A percentile compares a stretch with the other conserved stretches of the same genome.
These are phyloP conservation scores for Amazonetta brasiliensis DNA, from an alignment of 2,797 vertebrate species.

Conservation along the genomic window DNA sequence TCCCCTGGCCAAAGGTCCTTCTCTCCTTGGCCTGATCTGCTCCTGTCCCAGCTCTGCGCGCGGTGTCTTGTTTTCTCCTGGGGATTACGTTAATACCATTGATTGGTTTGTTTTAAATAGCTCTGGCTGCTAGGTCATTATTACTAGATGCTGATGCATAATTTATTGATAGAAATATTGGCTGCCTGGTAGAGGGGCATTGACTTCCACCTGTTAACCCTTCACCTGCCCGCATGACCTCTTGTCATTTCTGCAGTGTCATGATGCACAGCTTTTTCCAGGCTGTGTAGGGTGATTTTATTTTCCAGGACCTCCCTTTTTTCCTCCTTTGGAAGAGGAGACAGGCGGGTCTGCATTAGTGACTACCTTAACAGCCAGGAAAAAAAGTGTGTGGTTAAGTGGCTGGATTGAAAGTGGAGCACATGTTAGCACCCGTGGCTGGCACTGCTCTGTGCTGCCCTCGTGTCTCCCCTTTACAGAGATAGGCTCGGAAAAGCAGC, in stretches of 20 bases:
- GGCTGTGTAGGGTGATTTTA: neutral
- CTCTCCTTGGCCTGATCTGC: conserved; percentile 64
- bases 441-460: neutral
- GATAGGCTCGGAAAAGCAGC: neutral
- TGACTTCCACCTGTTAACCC: conserved; percentile 64
- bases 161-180: conserved; percentile 73
- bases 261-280: neutral
- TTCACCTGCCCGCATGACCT: conserved; percentile 13
- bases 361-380: neutral
- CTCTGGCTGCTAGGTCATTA: conserved; percentile 69
- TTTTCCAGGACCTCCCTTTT: neutral
- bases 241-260: rapidly evolving
- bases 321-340: neutral
- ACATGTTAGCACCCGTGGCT: neutral
- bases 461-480: neutral
- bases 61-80: conserved; percentile 70
- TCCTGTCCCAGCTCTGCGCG: neutral
- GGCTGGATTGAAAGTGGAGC: conserved; percentile 15
- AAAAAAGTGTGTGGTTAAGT: neutral
- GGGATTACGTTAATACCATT: conserved; percentile 65
- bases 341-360: neutral
- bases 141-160: conserved; percentile 74
- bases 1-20: conserved; percentile 27
- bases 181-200: conserved; percentile 24
- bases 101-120: conserved; percentile 76